phyloP scores from a whole-genome alignment of 2,797 vertebrate genomes.

The Meda fulgida region DNA sequence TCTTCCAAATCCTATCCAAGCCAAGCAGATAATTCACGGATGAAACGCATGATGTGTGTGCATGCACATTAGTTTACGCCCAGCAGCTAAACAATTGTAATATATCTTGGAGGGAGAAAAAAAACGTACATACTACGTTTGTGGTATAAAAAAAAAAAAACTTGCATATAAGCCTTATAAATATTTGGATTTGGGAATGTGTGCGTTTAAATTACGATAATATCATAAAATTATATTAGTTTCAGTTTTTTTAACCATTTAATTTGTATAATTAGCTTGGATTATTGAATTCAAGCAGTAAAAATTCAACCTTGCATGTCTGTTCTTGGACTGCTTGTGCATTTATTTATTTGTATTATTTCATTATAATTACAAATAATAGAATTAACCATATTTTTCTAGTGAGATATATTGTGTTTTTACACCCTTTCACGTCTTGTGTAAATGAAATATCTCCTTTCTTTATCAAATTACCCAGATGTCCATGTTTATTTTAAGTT shows the following conservation, averaged over 20 bases:
- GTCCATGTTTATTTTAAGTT: constrained; percentile 80
- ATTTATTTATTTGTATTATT: background rate
- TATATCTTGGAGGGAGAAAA: constrained; percentile 47
- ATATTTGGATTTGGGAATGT: constrained; percentile 55
- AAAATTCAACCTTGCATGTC: background rate
- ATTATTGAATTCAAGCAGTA: background rate
- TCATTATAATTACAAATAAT: constrained; percentile 18
- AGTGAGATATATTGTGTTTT: constrained; percentile 66
- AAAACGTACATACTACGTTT: too few species aligned
- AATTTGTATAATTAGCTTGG: constrained; percentile 36
- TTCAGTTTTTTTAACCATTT: constrained; percentile 20
- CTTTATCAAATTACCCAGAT: constrained; percentile 80
- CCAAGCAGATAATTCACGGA: constrained; percentile 76
- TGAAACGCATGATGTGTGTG: constrained; percentile 73
- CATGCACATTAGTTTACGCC: constrained; percentile 55
- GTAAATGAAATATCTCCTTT: constrained; percentile 80
- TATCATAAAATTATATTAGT: constrained; percentile 49
- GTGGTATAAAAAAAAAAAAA: constrained; percentile 57
- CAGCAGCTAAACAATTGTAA: constrained; percentile 61
- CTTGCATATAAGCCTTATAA: constrained; percentile 48
- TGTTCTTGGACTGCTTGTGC: background rate
- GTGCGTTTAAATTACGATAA: constrained; percentile 46
- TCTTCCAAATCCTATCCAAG: constrained; percentile 78
- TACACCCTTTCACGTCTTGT: constrained; percentile 71
- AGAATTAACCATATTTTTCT: constrained; percentile 36